phyloP scores from a whole-genome alignment of 2,888 invertebrate genomes.

The Icerya purchasi region DNA sequence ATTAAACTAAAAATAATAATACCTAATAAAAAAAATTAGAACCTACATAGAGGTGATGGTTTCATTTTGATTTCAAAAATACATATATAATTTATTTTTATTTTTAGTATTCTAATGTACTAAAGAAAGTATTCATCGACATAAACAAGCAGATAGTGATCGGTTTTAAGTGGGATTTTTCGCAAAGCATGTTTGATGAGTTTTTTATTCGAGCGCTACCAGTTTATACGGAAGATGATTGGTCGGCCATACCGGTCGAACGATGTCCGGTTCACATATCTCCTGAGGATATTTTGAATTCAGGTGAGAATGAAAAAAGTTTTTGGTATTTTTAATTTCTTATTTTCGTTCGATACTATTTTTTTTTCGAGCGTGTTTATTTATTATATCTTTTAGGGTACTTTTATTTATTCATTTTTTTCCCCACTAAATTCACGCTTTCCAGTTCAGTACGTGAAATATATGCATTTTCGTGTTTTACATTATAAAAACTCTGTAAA shows the following conservation, averaged over 20 bases:
- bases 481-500: too few relatives aligned
- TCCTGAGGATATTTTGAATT: slow-evolving; percentile 13
- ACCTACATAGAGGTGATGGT: too few relatives aligned
- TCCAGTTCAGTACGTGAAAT: too few relatives aligned
- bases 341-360: too few relatives aligned
- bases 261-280: slow-evolving; percentile 15
- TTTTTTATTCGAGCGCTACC: slow-evolving; percentile 15
- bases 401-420: too few relatives aligned
- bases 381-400: neutral
- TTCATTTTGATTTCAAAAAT: too few relatives aligned
- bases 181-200: neutral
- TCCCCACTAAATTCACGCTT: too few relatives aligned
- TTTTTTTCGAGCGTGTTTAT: too few relatives aligned
- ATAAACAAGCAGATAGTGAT: slow-evolving; percentile 15
- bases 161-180: slow-evolving; percentile 10
- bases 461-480: too few relatives aligned
- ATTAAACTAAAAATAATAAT: too few relatives aligned
- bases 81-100: too few relatives aligned
- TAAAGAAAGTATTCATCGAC: slow-evolving; percentile 16
- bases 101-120: slow-evolving; percentile 14
- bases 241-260: slow-evolving; percentile 14
- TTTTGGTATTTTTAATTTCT: neutral
- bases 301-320: slow-evolving; percentile 7
- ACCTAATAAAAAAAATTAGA: too few relatives aligned
- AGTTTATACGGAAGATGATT: slow-evolving; percentile 15